Base-by-base conservation (phyloP, 2,113 vertebrate genomes). In the Phylloscopus whistleri region DNA sequence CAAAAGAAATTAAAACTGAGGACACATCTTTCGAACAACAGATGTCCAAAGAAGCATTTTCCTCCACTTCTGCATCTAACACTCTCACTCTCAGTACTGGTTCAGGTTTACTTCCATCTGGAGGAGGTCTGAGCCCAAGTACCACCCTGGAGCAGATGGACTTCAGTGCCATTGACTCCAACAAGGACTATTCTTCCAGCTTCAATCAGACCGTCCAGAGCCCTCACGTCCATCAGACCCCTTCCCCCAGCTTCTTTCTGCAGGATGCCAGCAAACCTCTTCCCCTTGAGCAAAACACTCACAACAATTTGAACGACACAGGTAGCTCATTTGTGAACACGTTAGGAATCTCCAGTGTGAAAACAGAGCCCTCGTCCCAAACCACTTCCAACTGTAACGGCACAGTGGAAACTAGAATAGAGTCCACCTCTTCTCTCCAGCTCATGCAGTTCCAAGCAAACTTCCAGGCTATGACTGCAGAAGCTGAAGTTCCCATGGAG, bases 111-210 rank as follows among this genome's bases (percentile, higher is more conserved):
- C 98, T 99, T 94, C 98, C 99, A 3, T 99, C 99, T 10, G 99
- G 99, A 46, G 99, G 99, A 8, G 99, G 99, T 85, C 98, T 99
- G 84, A 99, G 99, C 87, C 99, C 99, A 63, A 99, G 99, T 96
- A 99, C 99, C 95, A 99, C 99, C 51, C 96, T 99, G 96, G 99
- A 99, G 96, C 99, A 99, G 97, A 99, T 99, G 99, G 99, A 99
- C 91, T 99, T 99, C 95, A 99, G 99, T 44, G 99, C 99, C 46
- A 99, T 99, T 51, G 99, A 99, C 97, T 98, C 99, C 96, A 99
- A 99, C 97, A 99, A 99, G 95, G 99, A 99, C 95, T 99, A 99
- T 77, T 88, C 98, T 33, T 98, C 99, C 80, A 97, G 97, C 95
- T 99, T 99, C 77, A 98, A 97, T 95, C 99, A 99, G 95, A 97